Conservation (phyloP, 2,113 vertebrate genomes). For the Xenus cinereus region DNA sequence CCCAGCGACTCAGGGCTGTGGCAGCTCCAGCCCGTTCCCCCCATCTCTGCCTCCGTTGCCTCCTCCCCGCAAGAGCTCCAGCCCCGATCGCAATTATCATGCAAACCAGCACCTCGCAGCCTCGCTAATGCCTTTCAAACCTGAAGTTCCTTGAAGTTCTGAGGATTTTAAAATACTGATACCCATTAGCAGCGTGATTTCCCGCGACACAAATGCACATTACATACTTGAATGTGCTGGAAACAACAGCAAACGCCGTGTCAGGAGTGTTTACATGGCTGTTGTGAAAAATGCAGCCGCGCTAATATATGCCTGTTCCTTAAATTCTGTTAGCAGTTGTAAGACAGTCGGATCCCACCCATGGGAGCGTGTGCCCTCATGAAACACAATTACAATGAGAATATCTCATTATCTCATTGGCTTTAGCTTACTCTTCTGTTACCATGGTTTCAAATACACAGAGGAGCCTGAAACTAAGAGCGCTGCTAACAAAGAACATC, state of each 20-base stretch:
- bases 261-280: slow-evolving; percentile 68
- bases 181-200: slow-evolving; percentile 50
- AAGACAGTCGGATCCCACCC: slow-evolving; percentile 81
- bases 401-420: slow-evolving; percentile 90
- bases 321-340: slow-evolving; percentile 80
- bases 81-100: slow-evolving; percentile 72
- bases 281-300: slow-evolving; percentile 55
- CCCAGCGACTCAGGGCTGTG: background rate
- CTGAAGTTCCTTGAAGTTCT: slow-evolving; percentile 78
- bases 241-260: slow-evolving; percentile 40
- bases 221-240: slow-evolving; percentile 23
- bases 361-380: slow-evolving; percentile 82
- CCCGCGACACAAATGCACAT: slow-evolving; percentile 2
- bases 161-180: slow-evolving; percentile 65
- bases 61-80: slow-evolving; percentile 34
- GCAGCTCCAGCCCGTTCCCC: background rate
- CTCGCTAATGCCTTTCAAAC: slow-evolving; percentile 73
- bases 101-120: slow-evolving; percentile 69
- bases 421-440: slow-evolving; percentile 88
- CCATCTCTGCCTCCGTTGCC: slow-evolving; percentile 34
- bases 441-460: slow-evolving; percentile 89
- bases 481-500: slow-evolving; percentile 85
- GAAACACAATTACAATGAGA: slow-evolving; percentile 88
- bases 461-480: slow-evolving; percentile 83
- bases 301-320: slow-evolving; percentile 75